Evolutionary conservation across 2,797 vertebrate genomes (phyloP).

Genomic region (Arctocebus calabarensis): DNA sequence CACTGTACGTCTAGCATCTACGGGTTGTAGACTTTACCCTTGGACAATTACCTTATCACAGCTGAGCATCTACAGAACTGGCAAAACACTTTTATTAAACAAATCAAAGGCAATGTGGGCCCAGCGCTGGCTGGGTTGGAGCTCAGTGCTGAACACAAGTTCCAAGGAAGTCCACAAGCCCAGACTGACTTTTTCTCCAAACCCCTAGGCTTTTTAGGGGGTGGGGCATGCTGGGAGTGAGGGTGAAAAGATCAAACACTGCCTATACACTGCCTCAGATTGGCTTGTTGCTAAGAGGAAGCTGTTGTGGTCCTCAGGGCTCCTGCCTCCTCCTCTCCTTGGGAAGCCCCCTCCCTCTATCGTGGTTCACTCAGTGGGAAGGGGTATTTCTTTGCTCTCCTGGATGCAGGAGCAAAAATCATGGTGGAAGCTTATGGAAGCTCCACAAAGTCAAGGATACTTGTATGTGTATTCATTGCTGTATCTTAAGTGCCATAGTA

Average conservation of each 20-base stretch:
- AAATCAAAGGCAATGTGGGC: conserved; percentile 75
- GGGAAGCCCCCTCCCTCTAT: neutral
- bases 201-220: neutral
- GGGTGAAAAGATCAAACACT: conserved; percentile 73
- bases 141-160: conserved; percentile 57
- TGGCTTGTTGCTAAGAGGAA: conserved; percentile 63
- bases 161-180: conserved; percentile 42
- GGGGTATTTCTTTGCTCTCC: neutral
- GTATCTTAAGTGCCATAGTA: too few relatives aligned
- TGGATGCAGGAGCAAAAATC: neutral
- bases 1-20: conserved; percentile 73
- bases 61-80: conserved; percentile 80
- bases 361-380: neutral
- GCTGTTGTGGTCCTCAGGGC: neutral
- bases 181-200: conserved; percentile 40
- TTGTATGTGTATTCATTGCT: neutral
- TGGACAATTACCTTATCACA: conserved; percentile 82
- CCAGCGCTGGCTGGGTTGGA: conserved; percentile 54
- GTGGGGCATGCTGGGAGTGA: conserved; percentile 20
- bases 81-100: conserved; percentile 80
- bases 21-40: conserved; percentile 78
- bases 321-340: neutral
- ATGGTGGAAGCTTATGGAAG: neutral
- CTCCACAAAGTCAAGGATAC: neutral
- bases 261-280: conserved; percentile 66